A percentile compares a stretch with the other conserved stretches of the same genome.
Evolutionary conservation across 2,797 vertebrate species (phyloP).

Genomic region (Crocodylus rhombifer): DNA sequence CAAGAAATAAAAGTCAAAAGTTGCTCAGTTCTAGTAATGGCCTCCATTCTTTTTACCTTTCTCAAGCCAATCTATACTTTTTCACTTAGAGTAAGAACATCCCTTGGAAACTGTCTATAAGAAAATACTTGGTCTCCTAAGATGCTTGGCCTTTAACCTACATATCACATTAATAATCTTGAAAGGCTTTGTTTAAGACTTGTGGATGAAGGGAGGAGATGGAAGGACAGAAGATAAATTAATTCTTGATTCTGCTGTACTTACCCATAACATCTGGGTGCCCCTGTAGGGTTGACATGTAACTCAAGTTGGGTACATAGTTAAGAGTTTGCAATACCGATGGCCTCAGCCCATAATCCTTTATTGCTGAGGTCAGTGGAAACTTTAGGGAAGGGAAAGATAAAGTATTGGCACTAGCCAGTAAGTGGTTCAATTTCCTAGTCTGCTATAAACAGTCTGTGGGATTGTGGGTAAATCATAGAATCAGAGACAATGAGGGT

Average conservation of each 20-base stretch:
- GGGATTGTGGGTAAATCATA: not conserved
- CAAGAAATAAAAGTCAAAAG: too few relatives aligned
- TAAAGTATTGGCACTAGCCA: conserved; percentile 56
- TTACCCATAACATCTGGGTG: not conserved
- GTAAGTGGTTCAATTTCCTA: conserved; percentile 51
- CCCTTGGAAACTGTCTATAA: too few relatives aligned
- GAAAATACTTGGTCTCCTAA: too few relatives aligned
- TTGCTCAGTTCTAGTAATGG: too few relatives aligned
- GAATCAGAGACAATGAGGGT: too few relatives aligned
- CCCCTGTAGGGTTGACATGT: conserved; percentile 38
- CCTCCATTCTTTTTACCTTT: not conserved
- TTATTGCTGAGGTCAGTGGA: conserved; percentile 73
- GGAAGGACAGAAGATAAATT: not conserved
- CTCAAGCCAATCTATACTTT: too few relatives aligned
- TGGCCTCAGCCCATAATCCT: conserved; percentile 45
- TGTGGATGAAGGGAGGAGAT: not conserved
- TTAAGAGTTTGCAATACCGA: not conserved
- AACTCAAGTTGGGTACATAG: conserved; percentile 44
- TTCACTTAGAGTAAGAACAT: too few relatives aligned
- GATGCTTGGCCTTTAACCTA: too few relatives aligned
- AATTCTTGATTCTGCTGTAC: not conserved
- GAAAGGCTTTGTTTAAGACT: too few relatives aligned
- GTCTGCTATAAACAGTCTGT: conserved; percentile 49
- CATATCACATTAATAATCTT: too few relatives aligned
- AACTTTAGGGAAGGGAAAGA: conserved; percentile 65